Conservation (phyloP, 2,888 invertebrate species). For the Drosophila kambysellisi region DNA sequence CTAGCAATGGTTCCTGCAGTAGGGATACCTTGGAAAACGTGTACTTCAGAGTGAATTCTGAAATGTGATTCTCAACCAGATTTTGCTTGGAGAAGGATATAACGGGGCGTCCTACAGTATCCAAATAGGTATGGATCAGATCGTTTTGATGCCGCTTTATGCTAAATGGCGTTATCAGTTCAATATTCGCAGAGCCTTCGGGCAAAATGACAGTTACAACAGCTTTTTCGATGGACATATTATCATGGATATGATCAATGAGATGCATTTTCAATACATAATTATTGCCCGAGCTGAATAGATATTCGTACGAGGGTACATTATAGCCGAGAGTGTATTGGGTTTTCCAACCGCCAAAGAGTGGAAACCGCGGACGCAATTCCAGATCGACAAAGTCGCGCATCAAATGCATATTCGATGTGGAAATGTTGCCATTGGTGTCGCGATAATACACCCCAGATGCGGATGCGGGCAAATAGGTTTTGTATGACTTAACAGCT, state of each 20-base stretch:
- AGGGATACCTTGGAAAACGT: conserved; percentile 93
- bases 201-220: conserved; percentile 96
- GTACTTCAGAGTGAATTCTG: conserved; percentile 96
- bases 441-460: conserved; percentile 97
- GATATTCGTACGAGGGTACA: conserved; percentile 98
- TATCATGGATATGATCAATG: conserved; percentile 98
- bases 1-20: conserved; percentile 96
- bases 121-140: conserved; percentile 96
- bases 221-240: conserved; percentile 97
- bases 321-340: conserved; percentile 98
- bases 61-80: conserved; percentile 98
- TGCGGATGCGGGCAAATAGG: conserved; percentile 93
- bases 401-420: conserved; percentile 94
- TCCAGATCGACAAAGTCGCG: conserved; percentile 98
- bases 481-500: conserved; percentile 96
- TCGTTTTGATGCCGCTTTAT: conserved; percentile 91
- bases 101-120: conserved; percentile 96
- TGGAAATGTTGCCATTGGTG: conserved; percentile 99
- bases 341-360: conserved; percentile 99
- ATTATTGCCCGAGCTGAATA: conserved; percentile 92
- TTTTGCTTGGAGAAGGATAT: conserved; percentile 92
- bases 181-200: conserved; percentile 94
- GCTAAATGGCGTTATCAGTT: conserved; percentile 92
- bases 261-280: conserved; percentile 96
- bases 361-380: conserved; percentile 97